phyloP scores from a whole-genome alignment of 23 tunicate species.

The Phallusia fumigata region DNA sequence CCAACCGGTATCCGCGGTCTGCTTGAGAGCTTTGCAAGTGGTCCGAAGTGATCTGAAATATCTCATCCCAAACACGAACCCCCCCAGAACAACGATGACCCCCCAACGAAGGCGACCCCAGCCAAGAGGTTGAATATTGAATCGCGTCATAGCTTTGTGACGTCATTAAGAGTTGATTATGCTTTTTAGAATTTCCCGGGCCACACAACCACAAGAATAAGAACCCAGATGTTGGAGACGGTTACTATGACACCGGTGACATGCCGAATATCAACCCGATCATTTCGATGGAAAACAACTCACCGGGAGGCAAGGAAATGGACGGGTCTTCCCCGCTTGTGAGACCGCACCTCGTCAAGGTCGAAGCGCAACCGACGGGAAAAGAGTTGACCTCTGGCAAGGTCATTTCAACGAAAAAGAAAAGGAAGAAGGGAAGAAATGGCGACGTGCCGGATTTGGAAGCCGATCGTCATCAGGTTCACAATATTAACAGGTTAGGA shows the following conservation, averaged over 20 bases:
- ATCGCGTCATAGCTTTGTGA: neutral
- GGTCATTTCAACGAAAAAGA: neutral
- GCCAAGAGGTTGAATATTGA: slow-evolving; percentile 29
- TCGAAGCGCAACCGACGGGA: neutral
- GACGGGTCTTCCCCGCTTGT: slow-evolving; percentile 5
- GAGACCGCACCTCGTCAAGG: neutral
- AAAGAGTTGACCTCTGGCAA: neutral
- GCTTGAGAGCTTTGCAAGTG: neutral
- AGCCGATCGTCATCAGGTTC: neutral
- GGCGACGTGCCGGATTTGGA: neutral
- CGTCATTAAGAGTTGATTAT: neutral
- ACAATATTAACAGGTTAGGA: neutral
- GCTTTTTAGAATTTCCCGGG: neutral
- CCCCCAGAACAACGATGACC: neutral
- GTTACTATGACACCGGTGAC: neutral
- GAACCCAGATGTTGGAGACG: neutral
- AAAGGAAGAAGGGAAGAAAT: neutral
- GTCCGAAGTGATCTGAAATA: neutral
- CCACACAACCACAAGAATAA: neutral
- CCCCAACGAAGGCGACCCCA: neutral
- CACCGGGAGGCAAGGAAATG: neutral
- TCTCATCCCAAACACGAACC: neutral
- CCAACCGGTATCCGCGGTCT: neutral
- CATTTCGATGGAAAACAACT: neutral
- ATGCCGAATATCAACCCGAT: neutral